Evolutionary conservation across 37 sponge, comb jelly and placozoan genomes (phyloP).

Genomic region (Chondrosia reniformis): DNA sequence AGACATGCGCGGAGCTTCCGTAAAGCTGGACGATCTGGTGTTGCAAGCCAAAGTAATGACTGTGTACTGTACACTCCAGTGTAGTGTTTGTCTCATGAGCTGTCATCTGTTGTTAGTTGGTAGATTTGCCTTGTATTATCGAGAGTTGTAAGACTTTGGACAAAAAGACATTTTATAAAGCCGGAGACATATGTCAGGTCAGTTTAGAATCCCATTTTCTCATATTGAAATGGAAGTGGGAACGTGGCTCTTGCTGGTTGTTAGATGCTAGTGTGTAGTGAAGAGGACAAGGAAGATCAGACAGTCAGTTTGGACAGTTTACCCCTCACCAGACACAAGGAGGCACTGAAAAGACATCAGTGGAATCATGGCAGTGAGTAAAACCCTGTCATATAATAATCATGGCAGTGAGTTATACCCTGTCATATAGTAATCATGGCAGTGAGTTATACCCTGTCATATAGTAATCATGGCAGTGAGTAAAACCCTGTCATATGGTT

Average conservation of each 20-base stretch:
- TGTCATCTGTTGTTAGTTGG: conserved; percentile 42
- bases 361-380: conserved; percentile 83
- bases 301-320: conserved; percentile 39
- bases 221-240: no score
- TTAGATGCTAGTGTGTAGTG: conserved; percentile 52
- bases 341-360: conserved; percentile 55
- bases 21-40: conserved; percentile 56
- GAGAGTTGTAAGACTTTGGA: conserved; percentile 95
- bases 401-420: neutral
- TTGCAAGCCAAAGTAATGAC: conserved; percentile 58
- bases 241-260: no score
- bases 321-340: conserved; percentile 52
- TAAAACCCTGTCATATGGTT: conserved; percentile 1
- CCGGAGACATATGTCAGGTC: conserved; percentile 93
- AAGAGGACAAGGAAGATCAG: conserved; percentile 37
- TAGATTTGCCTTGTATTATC: conserved; percentile 85
- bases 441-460: neutral
- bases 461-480: conserved; percentile 79
- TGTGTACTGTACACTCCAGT: neutral
- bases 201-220: neutral
- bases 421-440: no score
- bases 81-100: conserved; percentile 13
- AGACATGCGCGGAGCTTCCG: conserved; percentile 54
- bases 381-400: neutral
- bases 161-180: conserved; percentile 88